Conservation (phyloP, 2,888 invertebrate genomes). For the Pyralis farinalis region DNA sequence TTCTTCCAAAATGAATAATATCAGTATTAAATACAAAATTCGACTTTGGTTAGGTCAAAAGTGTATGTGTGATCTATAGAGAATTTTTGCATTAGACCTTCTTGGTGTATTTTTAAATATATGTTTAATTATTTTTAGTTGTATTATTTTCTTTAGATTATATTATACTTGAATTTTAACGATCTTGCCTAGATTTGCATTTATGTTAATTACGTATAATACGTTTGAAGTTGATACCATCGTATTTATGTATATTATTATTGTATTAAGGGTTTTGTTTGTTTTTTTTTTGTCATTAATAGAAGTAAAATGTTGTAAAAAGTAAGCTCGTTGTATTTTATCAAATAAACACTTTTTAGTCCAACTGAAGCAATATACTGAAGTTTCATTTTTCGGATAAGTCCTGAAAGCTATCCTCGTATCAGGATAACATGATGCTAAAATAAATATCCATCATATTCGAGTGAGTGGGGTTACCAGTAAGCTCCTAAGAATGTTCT, state of each 20-base stretch:
- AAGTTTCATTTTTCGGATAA: constrained; percentile 53
- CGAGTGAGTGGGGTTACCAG: too few species aligned
- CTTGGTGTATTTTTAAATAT: constrained; percentile 64
- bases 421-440: too few species aligned
- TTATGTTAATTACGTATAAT: constrained; percentile 73
- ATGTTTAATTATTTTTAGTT: constrained; percentile 46
- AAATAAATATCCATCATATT: too few species aligned
- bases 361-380: constrained; percentile 77
- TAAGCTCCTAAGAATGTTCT: too few species aligned
- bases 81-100: constrained; percentile 65
- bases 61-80: constrained; percentile 77
- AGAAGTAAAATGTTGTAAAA: constrained; percentile 81
- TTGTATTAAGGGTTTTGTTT: constrained; percentile 78
- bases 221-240: constrained; percentile 79
- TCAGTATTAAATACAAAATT: constrained; percentile 81
- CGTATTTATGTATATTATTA: constrained; percentile 80
- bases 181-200: constrained; percentile 80
- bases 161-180: constrained; percentile 66
- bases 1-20: constrained; percentile 75
- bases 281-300: constrained; percentile 76
- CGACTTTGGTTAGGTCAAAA: constrained; percentile 79
- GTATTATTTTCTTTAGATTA: constrained; percentile 52
- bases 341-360: constrained; percentile 82
- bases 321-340: constrained; percentile 82
- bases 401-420: too few species aligned